Base-by-base conservation (phyloP, 1,140 invertebrate genomes). In the Drosophila lacteicornis region DNA sequence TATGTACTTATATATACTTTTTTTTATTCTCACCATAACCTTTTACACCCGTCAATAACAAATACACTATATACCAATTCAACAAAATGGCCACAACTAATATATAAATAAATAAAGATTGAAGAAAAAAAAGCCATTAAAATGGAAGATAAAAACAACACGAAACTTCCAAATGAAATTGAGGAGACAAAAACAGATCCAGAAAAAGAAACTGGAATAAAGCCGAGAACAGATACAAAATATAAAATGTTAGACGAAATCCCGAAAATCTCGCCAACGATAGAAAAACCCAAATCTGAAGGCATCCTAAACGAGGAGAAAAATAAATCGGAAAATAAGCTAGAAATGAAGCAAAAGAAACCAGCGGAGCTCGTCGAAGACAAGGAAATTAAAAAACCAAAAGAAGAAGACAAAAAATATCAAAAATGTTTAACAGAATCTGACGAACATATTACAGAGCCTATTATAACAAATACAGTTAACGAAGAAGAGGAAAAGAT, bases 1-100 rank as follows among this genome's bases (percentile, higher is more conserved):
- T 22, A 36, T 17, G 15, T 13, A 36, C n/a, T 36, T 7, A 53
- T 22, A 55, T 55, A 36, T 38, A 33, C 3, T 30, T 30, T 51
- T 38, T 7, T 55, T 22, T 55, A 38, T 55, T 53, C 33, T 55
- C 38, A 38, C 51, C 13, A 38, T 38, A 55, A 38, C 38, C 51
- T 22, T 42, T 55, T 55, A 55, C 33, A 55, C 19, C 51, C 51
- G 33, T 55, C 33, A 55, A 55, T 55, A 55, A 55, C 51, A 12
- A 55, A 38, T 22, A 55, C 51, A 55, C 51, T 38, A 55, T 15
- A 55, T 22, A 38, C 7, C 38, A 5, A n/a, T n/a, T n/a, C 40
- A 42, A 42, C 40, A 42, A 42, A n/a, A n/a, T 42, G 40, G 15
- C 6, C 17, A 15, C 33, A 36, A 38, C 36, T 55, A 38, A 55